A percentile compares a stretch with the other conserved stretches of the same genome.
phyloP scores from a whole-genome alignment of 2,797 vertebrate genomes.

The Chloroceryle amazona region DNA sequence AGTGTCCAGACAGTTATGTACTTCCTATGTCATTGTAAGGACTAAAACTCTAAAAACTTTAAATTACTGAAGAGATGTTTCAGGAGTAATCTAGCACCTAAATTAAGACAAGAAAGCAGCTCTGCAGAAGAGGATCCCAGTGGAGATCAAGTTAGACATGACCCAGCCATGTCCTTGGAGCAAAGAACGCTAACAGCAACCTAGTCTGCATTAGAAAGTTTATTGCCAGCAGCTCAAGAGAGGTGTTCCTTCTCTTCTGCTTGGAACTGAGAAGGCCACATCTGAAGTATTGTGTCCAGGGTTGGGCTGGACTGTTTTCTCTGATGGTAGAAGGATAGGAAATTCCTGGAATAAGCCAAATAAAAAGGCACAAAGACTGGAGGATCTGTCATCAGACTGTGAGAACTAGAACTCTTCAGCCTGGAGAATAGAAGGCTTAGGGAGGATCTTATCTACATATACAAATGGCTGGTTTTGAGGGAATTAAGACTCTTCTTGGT shows the following conservation, averaged over 20 bases:
- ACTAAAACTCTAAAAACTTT: background rate
- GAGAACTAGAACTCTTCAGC: background rate
- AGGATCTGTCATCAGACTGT: background rate
- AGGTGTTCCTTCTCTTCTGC: background rate
- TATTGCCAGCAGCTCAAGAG: background rate
- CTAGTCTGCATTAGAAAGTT: background rate
- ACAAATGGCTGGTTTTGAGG: background rate
- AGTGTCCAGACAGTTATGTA: background rate
- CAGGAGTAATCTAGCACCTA: background rate
- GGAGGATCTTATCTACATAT: accelerated
- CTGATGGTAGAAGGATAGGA: background rate
- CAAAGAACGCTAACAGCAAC: background rate
- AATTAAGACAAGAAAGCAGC: background rate
- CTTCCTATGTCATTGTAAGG: background rate
- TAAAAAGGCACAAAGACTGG: background rate
- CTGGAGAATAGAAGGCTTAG: background rate
- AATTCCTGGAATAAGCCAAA: background rate
- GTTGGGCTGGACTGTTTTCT: background rate
- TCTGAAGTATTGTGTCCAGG: background rate
- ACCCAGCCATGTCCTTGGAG: background rate
- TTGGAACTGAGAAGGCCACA: background rate
- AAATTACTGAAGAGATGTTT: background rate
- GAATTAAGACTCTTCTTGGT: background rate
- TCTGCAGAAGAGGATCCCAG: background rate
- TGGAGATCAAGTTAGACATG: background rate